Evolutionary conservation across 2,113 vertebrate genomes (phyloP).

Genomic region (Macquaria australasica): DNA sequence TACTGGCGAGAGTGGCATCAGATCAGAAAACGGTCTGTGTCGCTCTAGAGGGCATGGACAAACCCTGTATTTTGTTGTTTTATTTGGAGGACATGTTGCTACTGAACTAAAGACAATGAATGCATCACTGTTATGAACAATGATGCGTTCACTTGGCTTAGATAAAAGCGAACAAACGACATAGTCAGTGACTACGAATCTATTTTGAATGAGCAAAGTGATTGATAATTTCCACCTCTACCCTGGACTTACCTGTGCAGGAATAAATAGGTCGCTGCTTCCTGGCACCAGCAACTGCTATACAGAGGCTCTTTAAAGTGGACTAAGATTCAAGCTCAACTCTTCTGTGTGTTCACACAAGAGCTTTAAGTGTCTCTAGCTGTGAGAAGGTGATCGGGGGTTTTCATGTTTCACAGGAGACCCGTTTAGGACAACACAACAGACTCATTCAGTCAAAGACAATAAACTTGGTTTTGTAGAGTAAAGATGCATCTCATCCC

Average conservation of each 20-base stretch:
- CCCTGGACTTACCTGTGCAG: neutral
- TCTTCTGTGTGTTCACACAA: constrained; percentile 7
- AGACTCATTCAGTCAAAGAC: constrained; percentile 22
- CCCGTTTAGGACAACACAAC: constrained; percentile 6
- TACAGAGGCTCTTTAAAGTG: neutral
- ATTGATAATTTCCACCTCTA: neutral
- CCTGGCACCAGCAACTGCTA: constrained; percentile 3
- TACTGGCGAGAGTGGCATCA: neutral
- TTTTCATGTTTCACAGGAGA: constrained; percentile 49
- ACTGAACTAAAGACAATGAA: neutral
- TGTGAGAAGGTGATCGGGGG: constrained; percentile 23
- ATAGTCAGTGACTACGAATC: neutral
- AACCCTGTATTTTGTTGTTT: neutral
- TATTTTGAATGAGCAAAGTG: neutral
- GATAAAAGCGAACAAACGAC: neutral
- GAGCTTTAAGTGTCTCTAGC: constrained; percentile 18
- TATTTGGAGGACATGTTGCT: neutral
- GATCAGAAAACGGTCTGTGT: neutral
- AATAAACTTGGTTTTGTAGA: constrained; percentile 26
- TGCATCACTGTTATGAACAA: neutral
- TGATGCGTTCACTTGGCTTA: neutral
- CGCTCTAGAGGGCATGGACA: neutral
- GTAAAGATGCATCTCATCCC: constrained; percentile 17
- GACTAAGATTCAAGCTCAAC: constrained; percentile 2
- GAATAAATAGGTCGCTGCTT: neutral